Percentiles rank a stretch among this genome's conserved stretches.
Conservation (phyloP, 2,113 vertebrate species). For the Clinocottus analis region DNA sequence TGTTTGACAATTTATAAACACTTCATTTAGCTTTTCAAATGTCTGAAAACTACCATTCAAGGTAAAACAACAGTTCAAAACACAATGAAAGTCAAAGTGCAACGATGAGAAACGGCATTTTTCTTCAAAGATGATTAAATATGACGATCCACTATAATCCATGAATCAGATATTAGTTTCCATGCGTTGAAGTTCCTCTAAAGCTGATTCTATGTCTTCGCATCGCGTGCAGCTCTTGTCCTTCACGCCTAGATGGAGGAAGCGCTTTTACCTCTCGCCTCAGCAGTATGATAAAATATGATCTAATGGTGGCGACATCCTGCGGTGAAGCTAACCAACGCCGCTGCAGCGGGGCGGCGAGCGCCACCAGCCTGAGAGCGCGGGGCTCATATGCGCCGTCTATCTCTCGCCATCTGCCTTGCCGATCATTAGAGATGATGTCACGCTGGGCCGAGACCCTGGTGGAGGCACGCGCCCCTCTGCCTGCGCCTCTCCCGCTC, state of each 20-base stretch:
- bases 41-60: background rate
- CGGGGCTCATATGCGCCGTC: conserved; percentile 46
- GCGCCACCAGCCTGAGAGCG: conserved; percentile 21
- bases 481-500: conserved; percentile 36
- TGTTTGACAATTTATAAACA: background rate
- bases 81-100: background rate
- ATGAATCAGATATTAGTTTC: background rate
- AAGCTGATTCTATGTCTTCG: background rate
- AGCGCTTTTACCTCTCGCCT: too few relatives aligned
- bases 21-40: background rate
- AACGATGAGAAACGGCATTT: background rate
- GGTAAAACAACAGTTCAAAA: background rate
- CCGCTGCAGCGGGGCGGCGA: conserved; percentile 46
- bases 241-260: background rate
- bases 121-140: too few relatives aligned
- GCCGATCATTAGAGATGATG: conserved; percentile 66
- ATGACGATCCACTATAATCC: background rate
- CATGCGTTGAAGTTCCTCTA: background rate
- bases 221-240: background rate
- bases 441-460: conserved; percentile 66
- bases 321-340: conserved; percentile 25
- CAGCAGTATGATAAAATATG: too few relatives aligned
- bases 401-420: conserved; percentile 71
- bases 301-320: conserved; percentile 23
- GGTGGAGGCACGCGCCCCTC: conserved; percentile 41